Base-by-base conservation (phyloP, 2,797 vertebrate genomes). In the Jordanella pulchra region DNA sequence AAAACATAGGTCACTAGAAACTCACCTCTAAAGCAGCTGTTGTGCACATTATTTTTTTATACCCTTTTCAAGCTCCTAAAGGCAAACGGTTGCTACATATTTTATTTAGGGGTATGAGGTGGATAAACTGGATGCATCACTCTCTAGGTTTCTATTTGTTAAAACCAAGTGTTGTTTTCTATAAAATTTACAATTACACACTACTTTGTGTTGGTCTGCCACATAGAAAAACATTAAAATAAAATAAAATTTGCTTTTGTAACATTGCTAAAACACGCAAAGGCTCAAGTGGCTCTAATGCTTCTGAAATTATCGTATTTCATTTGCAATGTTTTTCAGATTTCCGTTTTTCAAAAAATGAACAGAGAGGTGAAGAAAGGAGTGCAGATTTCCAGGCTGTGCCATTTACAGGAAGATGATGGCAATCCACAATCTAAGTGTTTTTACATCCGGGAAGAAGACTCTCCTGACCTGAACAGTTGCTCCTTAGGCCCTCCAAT, bases 271-370 rank as follows among this genome's bases (percentile, higher is more conserved):
- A 61, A 61, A 39, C n/a, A 39, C n/a, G 2, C n/a, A n/a, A 60
- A 35, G 1, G 17, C 21, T 32, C 7, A 30, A 32, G 4, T 9
- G 21, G 32, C 13, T n/a, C 25, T 23, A 25, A 44, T 25, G 42
- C 13, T 0, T 64, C 44, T 44, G 39, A 6, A 6, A 44, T 17
- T n/a, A 27, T n/a, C n/a, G n/a, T 5, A 42, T 64, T 1, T 44
- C 28, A 25, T 42, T 51, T 71, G 3, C 71, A 6, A 28, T 1
- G 2, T 7, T 28, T 3, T 3, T 71, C 47, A 73, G 12, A 30
- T 51, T 71, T 68, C 0, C 84, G 7, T 87, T 45, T 86, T 91
- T 78, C 78, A 90, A 89, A 80, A 69, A n/a, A 76, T 71, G 1
- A 83, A 67, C 30, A 50, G 66, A 80, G 61, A 27, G 0, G 51